phyloP scores from a whole-genome alignment of 2,797 vertebrate species.

The Hippocampus kuda region DNA sequence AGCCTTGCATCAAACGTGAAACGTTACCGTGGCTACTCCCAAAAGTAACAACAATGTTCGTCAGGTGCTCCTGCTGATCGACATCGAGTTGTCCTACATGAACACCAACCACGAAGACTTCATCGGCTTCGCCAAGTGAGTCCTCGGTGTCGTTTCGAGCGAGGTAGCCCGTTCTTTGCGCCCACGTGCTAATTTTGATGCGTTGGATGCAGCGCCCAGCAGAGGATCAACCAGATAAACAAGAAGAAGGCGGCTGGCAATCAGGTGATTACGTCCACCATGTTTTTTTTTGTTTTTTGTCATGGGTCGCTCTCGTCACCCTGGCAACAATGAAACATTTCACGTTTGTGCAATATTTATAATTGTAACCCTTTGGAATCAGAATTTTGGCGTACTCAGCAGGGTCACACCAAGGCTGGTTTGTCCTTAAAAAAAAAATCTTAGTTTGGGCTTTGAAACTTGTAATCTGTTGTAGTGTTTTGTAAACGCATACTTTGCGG shows the following conservation, averaged over 20 bases:
- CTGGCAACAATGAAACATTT: too few relatives aligned
- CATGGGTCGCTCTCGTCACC: not conserved
- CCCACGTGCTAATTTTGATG: not conserved
- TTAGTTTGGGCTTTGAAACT: too few relatives aligned
- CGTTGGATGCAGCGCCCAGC: conserved; percentile 78
- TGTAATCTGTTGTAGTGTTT: too few relatives aligned
- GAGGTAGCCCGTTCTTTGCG: not conserved
- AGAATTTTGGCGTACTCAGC: too few relatives aligned
- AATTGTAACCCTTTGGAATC: too few relatives aligned
- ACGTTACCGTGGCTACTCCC: too few relatives aligned
- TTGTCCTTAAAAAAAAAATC: too few relatives aligned
- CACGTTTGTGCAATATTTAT: too few relatives aligned
- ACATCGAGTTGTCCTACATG: conserved; percentile 96
- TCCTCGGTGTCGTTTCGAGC: not conserved
- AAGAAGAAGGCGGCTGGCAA: conserved; percentile 96
- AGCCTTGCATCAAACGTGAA: too few relatives aligned
- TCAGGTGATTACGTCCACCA: conserved; percentile 68
- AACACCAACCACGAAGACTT: conserved; percentile 99
- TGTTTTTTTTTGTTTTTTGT: too few relatives aligned
- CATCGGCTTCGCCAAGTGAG: conserved; percentile 98
- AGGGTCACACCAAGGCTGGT: too few relatives aligned
- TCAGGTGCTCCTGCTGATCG: conserved; percentile 93
- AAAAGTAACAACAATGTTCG: not conserved
- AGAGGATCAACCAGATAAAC: conserved; percentile 89
- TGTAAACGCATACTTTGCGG: too few relatives aligned